Base-by-base conservation (phyloP, 92 coral and sea anemone genomes). In the Phymanthus crucifer region DNA sequence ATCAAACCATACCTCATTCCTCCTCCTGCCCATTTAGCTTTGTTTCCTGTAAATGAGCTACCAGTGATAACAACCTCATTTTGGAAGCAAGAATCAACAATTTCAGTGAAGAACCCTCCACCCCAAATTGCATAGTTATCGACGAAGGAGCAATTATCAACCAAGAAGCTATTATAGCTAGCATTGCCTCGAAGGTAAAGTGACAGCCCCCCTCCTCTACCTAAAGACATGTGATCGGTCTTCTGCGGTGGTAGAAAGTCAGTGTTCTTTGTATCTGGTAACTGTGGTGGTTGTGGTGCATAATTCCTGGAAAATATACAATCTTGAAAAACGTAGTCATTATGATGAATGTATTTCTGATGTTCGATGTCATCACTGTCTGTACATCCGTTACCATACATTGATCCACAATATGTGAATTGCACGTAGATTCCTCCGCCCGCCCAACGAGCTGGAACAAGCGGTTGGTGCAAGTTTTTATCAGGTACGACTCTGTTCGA, bases 381-480 rank as follows among this genome's bases (percentile, higher is more conserved):
- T 4, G 29, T 69, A 24, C 89, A 85, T 19, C 80, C 79, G 66
- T 85, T 78, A 8, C 89, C 89, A 52, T 70, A 29, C 69, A 78
- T 58, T 1, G 89, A 78, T 43, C 89, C 87, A 77, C 84, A 83
- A 47, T 89, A 86, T 27, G 94, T 90, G 48, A 90, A 90, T 21
- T 90, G 90, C 16, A 90, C 72, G 35, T 77, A 73, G 74, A 90
- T 32, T 48, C 94, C 94, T n/a, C 93, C 93, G 14, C 94, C 94
- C 4, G 85, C 85, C 71, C 89, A 84, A 14, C 75, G 61, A 31
- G 67, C 40, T 36, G 70, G 80, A 4, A 50, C 71, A 68, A 54
- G 19, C 47, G 45, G 6, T 65, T 11, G 3, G 23, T 7, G 19
- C 27, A 17, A 13, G 36, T 50, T 24, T 50, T 76, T 58, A 57